phyloP scores from a whole-genome alignment of 2,888 invertebrate genomes.

The Agrochola lychnidis region DNA sequence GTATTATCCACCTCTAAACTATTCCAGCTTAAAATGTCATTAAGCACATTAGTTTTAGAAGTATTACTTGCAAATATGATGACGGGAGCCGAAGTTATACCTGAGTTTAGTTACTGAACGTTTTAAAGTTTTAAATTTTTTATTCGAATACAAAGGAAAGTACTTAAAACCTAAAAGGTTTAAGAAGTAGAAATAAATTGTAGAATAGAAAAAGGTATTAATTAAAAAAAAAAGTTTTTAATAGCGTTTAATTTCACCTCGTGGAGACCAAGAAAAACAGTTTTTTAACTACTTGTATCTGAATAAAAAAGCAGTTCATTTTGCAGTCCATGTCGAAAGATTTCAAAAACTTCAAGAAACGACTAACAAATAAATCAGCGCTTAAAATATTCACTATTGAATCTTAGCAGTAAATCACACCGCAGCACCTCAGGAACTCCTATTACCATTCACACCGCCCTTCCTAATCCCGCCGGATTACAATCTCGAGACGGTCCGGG shows the following conservation, averaged over 20 bases:
- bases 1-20: conserved; percentile 68
- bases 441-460: conserved; percentile 90
- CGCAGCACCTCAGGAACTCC: conserved; percentile 87
- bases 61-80: conserved; percentile 55
- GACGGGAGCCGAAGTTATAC: conserved; percentile 22
- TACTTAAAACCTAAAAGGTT: background rate
- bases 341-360: conserved; percentile 73
- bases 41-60: conserved; percentile 62
- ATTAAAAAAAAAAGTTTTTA: background rate
- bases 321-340: conserved; percentile 32
- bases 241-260: too few relatives aligned
- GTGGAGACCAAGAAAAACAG: background rate
- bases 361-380: conserved; percentile 83
- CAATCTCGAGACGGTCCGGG: conserved; percentile 86
- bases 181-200: background rate
- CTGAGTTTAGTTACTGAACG: conserved; percentile 1
- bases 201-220: background rate
- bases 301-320: conserved; percentile 15
- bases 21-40: conserved; percentile 71
- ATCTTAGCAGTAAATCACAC: conserved; percentile 90
- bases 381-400: conserved; percentile 90
- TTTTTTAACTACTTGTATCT: background rate
- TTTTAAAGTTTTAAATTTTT: background rate
- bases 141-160: background rate
- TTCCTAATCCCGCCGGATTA: conserved; percentile 89